Evolutionary conservation across 1,140 invertebrate genomes (phyloP).

Genomic region (Neodiprion fabricii): DNA sequence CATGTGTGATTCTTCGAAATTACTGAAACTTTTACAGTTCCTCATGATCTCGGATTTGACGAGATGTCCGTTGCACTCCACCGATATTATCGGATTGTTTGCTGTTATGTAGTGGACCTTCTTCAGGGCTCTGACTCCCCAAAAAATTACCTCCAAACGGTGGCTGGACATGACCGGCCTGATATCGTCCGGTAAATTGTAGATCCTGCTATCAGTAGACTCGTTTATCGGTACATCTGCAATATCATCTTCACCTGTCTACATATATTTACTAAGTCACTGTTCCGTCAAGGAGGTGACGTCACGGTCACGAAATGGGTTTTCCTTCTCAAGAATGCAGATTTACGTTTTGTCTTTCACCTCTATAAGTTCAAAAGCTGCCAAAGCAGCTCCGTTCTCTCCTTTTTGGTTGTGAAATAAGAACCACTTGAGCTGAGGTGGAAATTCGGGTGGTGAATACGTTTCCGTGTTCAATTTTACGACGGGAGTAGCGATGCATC

Average conservation of each 20-base stretch:
- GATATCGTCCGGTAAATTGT: conserved; percentile 61
- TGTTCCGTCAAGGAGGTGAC: conserved; percentile 16
- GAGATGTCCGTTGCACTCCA: conserved; percentile 62
- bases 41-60: conserved; percentile 65
- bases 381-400: conserved; percentile 61
- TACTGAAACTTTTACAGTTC: conserved; percentile 57
- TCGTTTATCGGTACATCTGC: conserved; percentile 36
- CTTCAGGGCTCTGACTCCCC: conserved; percentile 67
- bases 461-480: conserved; percentile 59
- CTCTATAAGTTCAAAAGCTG: conserved; percentile 66
- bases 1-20: conserved; percentile 58
- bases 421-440: conserved; percentile 65
- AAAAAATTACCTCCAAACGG: conserved; percentile 68
- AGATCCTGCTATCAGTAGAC: conserved; percentile 44
- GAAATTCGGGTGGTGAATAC: conserved; percentile 57
- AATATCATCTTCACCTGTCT: conserved; percentile 41
- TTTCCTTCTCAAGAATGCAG: conserved; percentile 34
- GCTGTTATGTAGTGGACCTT: conserved; percentile 57
- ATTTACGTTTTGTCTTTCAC: conserved; percentile 38
- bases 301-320: conserved; percentile 24
- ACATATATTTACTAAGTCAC: background rate
- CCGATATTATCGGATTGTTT: conserved; percentile 62
- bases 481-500: conserved; percentile 57
- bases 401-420: conserved; percentile 57
- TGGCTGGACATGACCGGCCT: conserved; percentile 54